phyloP scores from a whole-genome alignment of 2,888 invertebrate species.

The Napeogenes sylphis region DNA sequence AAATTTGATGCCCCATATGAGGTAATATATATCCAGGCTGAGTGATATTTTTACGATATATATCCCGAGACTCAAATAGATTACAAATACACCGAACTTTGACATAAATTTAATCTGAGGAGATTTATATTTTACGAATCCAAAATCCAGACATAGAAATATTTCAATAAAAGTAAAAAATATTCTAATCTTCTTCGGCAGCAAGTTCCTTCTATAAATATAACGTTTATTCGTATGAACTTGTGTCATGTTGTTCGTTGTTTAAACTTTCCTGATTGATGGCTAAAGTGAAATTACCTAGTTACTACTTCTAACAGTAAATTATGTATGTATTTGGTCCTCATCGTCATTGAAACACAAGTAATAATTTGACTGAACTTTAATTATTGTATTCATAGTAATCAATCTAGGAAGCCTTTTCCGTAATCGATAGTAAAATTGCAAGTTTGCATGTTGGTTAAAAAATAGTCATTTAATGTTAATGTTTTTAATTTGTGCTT shows the following conservation, averaged over 20 bases:
- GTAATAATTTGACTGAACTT: too few species aligned
- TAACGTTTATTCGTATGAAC: not conserved
- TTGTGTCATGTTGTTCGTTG: not conserved
- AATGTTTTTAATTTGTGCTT: too few species aligned
- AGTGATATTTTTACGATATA: not conserved
- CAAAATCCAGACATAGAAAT: conserved; percentile 7
- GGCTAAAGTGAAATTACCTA: too few species aligned
- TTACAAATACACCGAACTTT: not conserved
- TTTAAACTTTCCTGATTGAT: too few species aligned
- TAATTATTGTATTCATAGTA: too few species aligned
- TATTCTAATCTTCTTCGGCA: not conserved
- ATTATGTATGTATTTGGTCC: too few species aligned
- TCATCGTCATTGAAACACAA: too few species aligned
- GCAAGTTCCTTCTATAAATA: not conserved
- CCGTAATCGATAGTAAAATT: too few species aligned
- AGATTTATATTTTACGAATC: not conserved
- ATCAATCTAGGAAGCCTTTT: too few species aligned
- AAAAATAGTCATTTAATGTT: too few species aligned
- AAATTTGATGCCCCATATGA: not conserved
- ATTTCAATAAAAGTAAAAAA: conserved; percentile 5
- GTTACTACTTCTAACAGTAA: too few species aligned
- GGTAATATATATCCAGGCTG: not conserved
- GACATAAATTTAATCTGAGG: not conserved
- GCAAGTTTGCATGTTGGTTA: too few species aligned
- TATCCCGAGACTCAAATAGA: not conserved